Conservation (phyloP, 2,797 vertebrate species). For the Macroramphosus scolopax region DNA sequence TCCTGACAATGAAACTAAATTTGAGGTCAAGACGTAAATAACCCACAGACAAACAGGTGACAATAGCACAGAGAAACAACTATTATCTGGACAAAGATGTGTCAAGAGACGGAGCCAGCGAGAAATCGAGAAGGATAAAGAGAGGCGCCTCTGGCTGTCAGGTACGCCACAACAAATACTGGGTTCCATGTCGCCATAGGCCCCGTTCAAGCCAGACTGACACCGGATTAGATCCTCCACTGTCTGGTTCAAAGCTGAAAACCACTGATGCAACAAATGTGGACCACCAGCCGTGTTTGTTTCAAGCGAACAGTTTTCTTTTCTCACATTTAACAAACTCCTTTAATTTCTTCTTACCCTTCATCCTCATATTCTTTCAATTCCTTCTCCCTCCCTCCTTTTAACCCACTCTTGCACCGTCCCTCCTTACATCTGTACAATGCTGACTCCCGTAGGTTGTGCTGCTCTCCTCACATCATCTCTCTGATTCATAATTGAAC, state of each 20-base stretch:
- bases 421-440: conserved; percentile 17
- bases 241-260: conserved; percentile 39
- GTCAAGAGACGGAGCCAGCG: too few relatives aligned
- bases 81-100: conserved; percentile 24
- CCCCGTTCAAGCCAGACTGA: conserved; percentile 35
- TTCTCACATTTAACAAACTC: conserved; percentile 7
- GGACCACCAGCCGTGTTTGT: conserved; percentile 12
- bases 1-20: too few relatives aligned
- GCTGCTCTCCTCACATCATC: conserved; percentile 58
- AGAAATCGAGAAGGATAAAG: conserved; percentile 35
- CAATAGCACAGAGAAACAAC: too few relatives aligned
- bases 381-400: conserved; percentile 11
- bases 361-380: conserved; percentile 4
- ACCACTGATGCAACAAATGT: conserved; percentile 31
- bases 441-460: conserved; percentile 47
- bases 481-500: conserved; percentile 73
- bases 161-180: conserved; percentile 52
- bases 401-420: conserved; percentile 13
- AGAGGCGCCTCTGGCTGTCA: conserved; percentile 42
- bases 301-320: conserved; percentile 9
- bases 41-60: conserved; percentile 9
- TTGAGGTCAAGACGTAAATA: too few relatives aligned
- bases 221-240: conserved; percentile 44
- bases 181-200: conserved; percentile 35
- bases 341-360: conserved; percentile 19